Evolutionary conservation across 2,113 vertebrate genomes (phyloP).

Genomic region (human (Homo sapiens)): GRCh38 chrX:51359501-51360000

Average conservation of each 20-base stretch:
- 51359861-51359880: background rate
- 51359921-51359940: background rate
- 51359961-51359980: background rate
- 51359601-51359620: background rate
- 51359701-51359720: background rate
- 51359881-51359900: background rate
- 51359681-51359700: background rate
- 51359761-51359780: background rate
- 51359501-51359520: background rate
- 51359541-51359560: background rate
- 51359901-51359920: background rate
- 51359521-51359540: background rate
- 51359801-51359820: background rate
- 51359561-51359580: background rate
- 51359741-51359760: background rate
- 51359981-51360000: background rate
- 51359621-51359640: background rate
- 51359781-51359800: background rate
- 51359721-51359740: background rate
- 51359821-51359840: background rate
- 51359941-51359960: background rate
- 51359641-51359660: background rate
- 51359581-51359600: background rate
- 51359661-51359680: background rate
- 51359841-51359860: background rate